A percentile compares a stretch with the other conserved stretches of the same genome.
These are phyloP conservation scores for Chromoteleia sp. DNA, from an alignment of 2,888 invertebrate species.

Conservation along the genomic window DNA sequence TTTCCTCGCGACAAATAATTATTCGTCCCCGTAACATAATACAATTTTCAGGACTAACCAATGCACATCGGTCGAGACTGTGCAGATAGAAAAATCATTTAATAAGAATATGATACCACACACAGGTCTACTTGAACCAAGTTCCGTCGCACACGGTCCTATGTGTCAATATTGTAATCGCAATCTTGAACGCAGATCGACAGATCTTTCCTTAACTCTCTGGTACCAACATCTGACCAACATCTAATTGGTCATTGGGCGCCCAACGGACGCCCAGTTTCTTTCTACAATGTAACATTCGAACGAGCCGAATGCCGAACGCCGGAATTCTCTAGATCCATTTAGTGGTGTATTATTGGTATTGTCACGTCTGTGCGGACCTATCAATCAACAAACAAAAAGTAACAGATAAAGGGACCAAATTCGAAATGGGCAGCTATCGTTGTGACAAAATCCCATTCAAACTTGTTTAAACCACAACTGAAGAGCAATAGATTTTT, in stretches of 20 bases:
- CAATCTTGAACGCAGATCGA: slow-evolving; percentile 35
- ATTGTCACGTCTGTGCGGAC: slow-evolving; percentile 42
- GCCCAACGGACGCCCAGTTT: slow-evolving; percentile 10
- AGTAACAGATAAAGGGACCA: not conserved
- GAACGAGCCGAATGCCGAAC: slow-evolving; percentile 11
- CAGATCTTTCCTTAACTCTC: slow-evolving; percentile 4
- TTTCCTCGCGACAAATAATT: slow-evolving; percentile 18
- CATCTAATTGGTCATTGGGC: no score
- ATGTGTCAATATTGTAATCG: slow-evolving; percentile 15
- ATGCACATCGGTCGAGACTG: slow-evolving; percentile 25
- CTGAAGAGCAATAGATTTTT: no score
- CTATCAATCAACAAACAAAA: slow-evolving; percentile 9
- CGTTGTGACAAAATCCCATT: not conserved
- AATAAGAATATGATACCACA: slow-evolving; percentile 18
- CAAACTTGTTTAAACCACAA: not conserved
- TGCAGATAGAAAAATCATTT: slow-evolving; percentile 57
- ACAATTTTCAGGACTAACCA: slow-evolving; percentile 36
- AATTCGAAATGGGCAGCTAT: not conserved
- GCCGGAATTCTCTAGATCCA: slow-evolving; percentile 19
- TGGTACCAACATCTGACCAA: slow-evolving; percentile 17
- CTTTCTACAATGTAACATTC: slow-evolving; percentile 15
- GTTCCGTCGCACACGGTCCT: slow-evolving; percentile 15
- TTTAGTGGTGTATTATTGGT: slow-evolving; percentile 28
- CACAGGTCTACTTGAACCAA: slow-evolving; percentile 4
- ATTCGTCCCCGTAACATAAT: slow-evolving; percentile 28